A percentile compares a stretch with the other conserved stretches of the same genome.
Evolutionary conservation across 1,140 invertebrate species (phyloP).

Genomic region (Helicoverpa zea): DNA sequence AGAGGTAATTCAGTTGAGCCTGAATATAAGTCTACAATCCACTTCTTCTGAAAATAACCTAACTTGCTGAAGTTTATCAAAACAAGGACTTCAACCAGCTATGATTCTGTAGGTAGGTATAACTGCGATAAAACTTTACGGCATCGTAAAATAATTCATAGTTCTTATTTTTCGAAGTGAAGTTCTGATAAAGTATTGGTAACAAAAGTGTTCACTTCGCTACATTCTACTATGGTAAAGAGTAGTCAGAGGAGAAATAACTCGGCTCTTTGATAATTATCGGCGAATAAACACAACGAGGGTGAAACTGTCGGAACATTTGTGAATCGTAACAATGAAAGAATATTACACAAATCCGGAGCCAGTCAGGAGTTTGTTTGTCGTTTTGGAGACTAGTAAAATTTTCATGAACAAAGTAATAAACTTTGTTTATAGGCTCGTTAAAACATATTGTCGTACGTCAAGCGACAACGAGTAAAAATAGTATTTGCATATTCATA

Average conservation of each 20-base stretch:
- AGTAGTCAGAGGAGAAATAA: constrained; percentile 22
- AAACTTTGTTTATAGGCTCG: constrained; percentile 64
- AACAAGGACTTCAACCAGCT: too few species aligned
- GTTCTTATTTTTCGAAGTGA: not conserved
- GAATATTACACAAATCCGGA: constrained; percentile 55
- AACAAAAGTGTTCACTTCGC: not conserved
- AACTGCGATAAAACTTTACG: too few species aligned
- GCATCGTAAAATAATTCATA: too few species aligned
- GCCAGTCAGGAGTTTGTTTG: constrained; percentile 51
- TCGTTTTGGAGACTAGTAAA: constrained; percentile 61
- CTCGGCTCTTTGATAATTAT: constrained; percentile 42
- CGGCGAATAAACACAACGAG: constrained; percentile 32
- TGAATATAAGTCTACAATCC: too few species aligned
- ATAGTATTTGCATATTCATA: constrained; percentile 51
- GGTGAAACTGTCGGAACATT: constrained; percentile 45
- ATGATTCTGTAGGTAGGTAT: too few species aligned
- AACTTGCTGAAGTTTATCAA: too few species aligned
- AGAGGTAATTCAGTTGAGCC: not conserved
- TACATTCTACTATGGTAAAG: not conserved
- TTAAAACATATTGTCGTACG: constrained; percentile 59
- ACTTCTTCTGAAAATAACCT: too few species aligned
- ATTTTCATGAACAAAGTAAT: constrained; percentile 60
- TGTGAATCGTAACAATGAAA: constrained; percentile 50
- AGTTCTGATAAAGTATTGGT: not conserved
- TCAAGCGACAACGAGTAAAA: constrained; percentile 55